Evolutionary conservation across 2,797 vertebrate species (phyloP).

Genomic region (Poliocrania exsul): DNA sequence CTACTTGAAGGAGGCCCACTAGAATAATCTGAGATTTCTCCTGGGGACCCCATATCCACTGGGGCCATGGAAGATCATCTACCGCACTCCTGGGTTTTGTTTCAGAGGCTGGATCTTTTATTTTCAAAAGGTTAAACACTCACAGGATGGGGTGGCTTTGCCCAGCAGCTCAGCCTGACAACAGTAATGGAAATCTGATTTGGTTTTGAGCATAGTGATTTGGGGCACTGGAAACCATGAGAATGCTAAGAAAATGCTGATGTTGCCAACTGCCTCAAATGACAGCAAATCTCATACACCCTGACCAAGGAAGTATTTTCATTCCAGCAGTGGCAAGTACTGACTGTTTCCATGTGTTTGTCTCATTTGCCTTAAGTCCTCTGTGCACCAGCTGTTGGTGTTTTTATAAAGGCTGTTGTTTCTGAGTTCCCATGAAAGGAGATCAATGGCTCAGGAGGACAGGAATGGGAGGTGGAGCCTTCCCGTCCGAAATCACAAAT

Average conservation of each 20-base stretch:
- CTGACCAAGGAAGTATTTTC: not conserved
- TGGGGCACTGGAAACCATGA: not conserved
- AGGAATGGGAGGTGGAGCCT: not conserved
- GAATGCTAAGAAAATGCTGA: not conserved
- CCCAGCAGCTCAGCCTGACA: not conserved
- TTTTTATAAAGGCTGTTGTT: not conserved
- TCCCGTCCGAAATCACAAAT: conserved; percentile 25
- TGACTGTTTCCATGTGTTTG: not conserved
- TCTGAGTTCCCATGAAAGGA: not conserved
- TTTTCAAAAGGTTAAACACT: not conserved
- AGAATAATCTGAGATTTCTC: not conserved
- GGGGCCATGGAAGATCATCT: not conserved
- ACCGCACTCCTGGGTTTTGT: not conserved
- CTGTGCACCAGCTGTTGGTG: not conserved
- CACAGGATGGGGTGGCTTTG: not conserved
- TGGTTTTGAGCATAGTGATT: not conserved
- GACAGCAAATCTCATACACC: not conserved
- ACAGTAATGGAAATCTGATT: not conserved
- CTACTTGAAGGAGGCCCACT: not conserved
- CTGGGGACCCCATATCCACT: not conserved
- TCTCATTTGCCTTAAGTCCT: not conserved
- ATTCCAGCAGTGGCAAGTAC: not conserved
- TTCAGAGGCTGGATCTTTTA: not conserved
- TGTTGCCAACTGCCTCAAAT: not conserved
- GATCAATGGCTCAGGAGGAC: not conserved